Evolutionary conservation across 2,113 vertebrate genomes (phyloP).

Genomic region (Trogon surrucura): DNA sequence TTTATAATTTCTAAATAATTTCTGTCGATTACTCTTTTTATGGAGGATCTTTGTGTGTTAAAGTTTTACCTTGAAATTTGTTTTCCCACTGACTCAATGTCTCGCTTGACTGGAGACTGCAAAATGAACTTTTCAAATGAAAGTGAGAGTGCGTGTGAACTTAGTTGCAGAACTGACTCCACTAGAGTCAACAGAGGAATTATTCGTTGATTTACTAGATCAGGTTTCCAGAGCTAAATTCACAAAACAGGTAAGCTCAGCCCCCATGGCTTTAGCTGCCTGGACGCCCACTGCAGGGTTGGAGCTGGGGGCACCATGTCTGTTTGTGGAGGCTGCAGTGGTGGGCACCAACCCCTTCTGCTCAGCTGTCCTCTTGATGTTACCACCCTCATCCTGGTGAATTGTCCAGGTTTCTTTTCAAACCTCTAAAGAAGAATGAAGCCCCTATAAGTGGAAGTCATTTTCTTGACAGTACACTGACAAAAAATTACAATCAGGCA

Average conservation of each 20-base stretch:
- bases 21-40: neutral
- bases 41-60: neutral
- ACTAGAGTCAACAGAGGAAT: neutral
- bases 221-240: neutral
- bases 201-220: neutral
- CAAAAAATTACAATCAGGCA: neutral
- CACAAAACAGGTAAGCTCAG: neutral
- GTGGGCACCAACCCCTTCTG: no score
- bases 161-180: neutral
- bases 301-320: no score
- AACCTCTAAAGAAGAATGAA: neutral
- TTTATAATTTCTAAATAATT: neutral
- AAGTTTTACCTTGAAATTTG: neutral
- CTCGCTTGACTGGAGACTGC: neutral
- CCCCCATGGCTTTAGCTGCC: no score
- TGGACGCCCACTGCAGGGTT: accelerated
- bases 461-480: neutral
- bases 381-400: neutral
- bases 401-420: neutral
- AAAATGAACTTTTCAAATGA: neutral
- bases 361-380: neutral
- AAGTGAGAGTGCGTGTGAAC: accelerated
- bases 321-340: neutral
- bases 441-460: neutral
- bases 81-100: neutral